Evolutionary conservation across 2,797 vertebrate species (phyloP).

Genomic region (Sebastes variabilis): DNA sequence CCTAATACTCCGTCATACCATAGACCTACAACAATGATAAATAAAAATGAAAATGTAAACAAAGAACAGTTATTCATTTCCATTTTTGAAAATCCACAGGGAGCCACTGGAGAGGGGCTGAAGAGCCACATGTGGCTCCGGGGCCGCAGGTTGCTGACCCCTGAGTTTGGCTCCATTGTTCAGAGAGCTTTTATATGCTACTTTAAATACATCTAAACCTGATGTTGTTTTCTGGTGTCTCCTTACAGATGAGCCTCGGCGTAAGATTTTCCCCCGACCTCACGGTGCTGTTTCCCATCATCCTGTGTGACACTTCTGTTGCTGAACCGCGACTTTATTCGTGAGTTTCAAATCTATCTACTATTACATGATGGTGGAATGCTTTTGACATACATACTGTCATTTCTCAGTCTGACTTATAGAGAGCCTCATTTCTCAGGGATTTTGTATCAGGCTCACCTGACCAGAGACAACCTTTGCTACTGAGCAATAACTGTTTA

Average conservation of each 20-base stretch:
- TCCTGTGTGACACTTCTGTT: conserved; percentile 34
- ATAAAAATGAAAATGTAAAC: too few species aligned
- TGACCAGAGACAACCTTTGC: not conserved
- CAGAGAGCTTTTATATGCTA: not conserved
- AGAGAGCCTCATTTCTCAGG: not conserved
- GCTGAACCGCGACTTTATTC: not conserved
- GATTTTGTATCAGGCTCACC: not conserved
- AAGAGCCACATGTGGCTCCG: too few species aligned
- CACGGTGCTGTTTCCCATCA: conserved; percentile 58
- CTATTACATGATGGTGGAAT: not conserved
- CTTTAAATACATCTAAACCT: not conserved
- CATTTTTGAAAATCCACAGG: too few species aligned
- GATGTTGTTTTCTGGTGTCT: conserved; percentile 18
- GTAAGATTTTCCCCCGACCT: not conserved
- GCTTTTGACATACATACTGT: not conserved
- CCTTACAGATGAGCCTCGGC: conserved; percentile 36
- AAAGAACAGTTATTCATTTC: too few species aligned
- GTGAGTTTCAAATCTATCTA: not conserved
- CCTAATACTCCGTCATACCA: too few species aligned
- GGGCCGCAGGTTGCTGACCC: too few species aligned
- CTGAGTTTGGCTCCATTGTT: not conserved
- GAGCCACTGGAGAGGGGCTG: too few species aligned
- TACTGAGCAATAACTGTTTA: not conserved
- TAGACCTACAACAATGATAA: too few species aligned
- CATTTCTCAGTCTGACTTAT: not conserved